phyloP scores from a whole-genome alignment of 2,113 vertebrate species.

The Chrysemys picta region DNA sequence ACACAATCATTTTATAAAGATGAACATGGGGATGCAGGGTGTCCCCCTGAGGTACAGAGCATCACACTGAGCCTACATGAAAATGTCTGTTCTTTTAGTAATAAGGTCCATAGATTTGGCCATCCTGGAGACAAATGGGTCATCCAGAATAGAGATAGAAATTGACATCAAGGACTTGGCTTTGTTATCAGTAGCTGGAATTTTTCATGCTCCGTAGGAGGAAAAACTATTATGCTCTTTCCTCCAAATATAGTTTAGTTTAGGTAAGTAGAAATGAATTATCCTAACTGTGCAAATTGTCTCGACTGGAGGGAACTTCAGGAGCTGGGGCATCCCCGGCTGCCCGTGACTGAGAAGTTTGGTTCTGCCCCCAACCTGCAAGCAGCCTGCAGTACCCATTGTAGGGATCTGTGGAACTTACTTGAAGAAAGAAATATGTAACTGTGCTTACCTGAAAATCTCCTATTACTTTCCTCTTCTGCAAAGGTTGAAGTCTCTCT shows the following conservation, averaged over 20 bases:
- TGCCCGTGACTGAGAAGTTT: background rate
- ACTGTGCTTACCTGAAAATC: too few relatives aligned
- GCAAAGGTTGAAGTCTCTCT: background rate
- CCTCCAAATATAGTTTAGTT: background rate
- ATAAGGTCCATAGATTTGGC: background rate
- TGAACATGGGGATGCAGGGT: too few relatives aligned
- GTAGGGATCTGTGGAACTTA: background rate
- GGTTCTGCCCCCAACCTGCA: background rate
- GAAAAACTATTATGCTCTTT: background rate
- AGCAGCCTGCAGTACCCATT: fast-evolving
- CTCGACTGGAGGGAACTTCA: background rate
- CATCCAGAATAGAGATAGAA: background rate
- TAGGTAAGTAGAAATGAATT: background rate
- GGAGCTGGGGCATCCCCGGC: background rate
- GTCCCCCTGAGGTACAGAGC: too few relatives aligned
- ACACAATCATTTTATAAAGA: too few relatives aligned
- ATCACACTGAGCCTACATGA: background rate
- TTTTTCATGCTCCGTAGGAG: background rate
- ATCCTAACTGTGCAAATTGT: background rate
- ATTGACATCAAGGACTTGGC: background rate
- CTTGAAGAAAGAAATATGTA: too few relatives aligned
- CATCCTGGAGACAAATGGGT: background rate
- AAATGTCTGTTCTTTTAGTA: slow-evolving; percentile 6
- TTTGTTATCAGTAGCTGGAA: background rate
- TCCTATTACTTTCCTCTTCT: background rate